phyloP scores from a whole-genome alignment of 2,888 invertebrate genomes.

The Synanthedon andrenaeformis region DNA sequence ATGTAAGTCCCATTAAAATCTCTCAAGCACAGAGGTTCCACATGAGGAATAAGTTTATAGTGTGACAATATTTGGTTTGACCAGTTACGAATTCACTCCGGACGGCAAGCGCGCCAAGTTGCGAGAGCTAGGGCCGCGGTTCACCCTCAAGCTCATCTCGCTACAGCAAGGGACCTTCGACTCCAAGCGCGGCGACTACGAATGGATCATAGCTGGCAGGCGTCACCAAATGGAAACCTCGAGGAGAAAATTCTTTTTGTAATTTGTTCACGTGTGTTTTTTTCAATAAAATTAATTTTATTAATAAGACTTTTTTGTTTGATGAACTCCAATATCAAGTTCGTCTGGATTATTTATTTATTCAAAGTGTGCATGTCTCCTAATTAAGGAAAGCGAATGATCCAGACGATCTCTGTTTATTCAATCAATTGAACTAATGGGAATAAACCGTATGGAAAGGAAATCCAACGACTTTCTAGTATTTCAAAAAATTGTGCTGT shows the following conservation, averaged over 20 bases:
- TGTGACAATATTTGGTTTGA: conserved; percentile 12
- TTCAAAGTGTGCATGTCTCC: too few relatives aligned
- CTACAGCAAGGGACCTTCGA: conserved; percentile 98
- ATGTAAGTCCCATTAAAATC: too few relatives aligned
- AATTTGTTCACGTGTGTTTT: conserved; percentile 14
- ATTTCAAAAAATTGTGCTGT: too few relatives aligned
- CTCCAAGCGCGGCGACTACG: conserved; percentile 95
- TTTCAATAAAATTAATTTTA: not conserved
- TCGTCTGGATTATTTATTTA: too few relatives aligned
- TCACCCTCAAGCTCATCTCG: conserved; percentile 92
- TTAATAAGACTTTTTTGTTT: not conserved
- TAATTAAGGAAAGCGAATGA: too few relatives aligned
- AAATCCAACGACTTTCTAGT: too few relatives aligned
- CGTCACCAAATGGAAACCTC: conserved; percentile 95
- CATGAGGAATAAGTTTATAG: too few relatives aligned
- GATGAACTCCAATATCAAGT: not conserved
- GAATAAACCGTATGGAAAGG: too few relatives aligned
- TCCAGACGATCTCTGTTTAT: too few relatives aligned
- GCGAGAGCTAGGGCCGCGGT: conserved; percentile 96
- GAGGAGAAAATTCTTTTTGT: conserved; percentile 92
- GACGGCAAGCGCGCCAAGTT: conserved; percentile 81
- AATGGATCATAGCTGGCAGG: conserved; percentile 93
- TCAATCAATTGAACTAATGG: too few relatives aligned
- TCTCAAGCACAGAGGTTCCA: too few relatives aligned
- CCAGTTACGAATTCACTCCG: conserved; percentile 88